These are phyloP conservation scores for Aproaerema taeniolella DNA, from an alignment of 2,888 invertebrate species.

Conservation along the genomic window DNA sequence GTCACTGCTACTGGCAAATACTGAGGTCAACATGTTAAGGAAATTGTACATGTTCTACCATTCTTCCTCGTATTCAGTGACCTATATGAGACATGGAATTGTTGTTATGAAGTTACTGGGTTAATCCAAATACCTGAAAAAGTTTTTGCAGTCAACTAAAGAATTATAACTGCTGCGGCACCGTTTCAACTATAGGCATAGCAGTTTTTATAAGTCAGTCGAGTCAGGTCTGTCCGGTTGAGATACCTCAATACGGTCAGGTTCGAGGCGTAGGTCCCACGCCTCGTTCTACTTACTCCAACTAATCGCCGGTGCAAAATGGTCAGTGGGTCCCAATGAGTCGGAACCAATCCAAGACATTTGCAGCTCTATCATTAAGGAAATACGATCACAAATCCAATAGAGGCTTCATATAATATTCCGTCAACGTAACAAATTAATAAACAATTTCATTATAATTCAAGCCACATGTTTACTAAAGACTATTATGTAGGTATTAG, in stretches of 20 bases:
- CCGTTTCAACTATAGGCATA: constrained; percentile 37
- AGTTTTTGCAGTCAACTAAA: too few relatives aligned
- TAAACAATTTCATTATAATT: constrained; percentile 16
- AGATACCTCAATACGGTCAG: constrained; percentile 72
- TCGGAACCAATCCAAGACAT: constrained; percentile 24
- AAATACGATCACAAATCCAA: constrained; percentile 14
- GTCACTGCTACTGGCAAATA: constrained; percentile 40
- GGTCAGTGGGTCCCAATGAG: constrained; percentile 40
- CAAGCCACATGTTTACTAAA: constrained; percentile 24
- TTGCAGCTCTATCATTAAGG: constrained; percentile 19
- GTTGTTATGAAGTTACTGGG: constrained; percentile 1
- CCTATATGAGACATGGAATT: constrained; percentile 8
- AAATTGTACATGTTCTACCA: constrained; percentile 20
- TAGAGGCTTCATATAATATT: constrained; percentile 8
- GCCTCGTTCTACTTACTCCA: constrained; percentile 57
- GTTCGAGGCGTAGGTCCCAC: constrained; percentile 61
- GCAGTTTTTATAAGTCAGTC: constrained; percentile 47
- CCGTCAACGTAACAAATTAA: constrained; percentile 11
- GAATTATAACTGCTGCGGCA: not conserved
- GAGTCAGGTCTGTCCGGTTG: constrained; percentile 67
- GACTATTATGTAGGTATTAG: constrained; percentile 25
- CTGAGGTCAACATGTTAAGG: constrained; percentile 26
- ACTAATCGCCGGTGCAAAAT: constrained; percentile 34
- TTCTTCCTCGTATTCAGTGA: constrained; percentile 12
- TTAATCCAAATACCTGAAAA: constrained; percentile 3